Evolutionary conservation across 2,797 vertebrate species (phyloP).

Genomic region (Manis crassicaudata): DNA sequence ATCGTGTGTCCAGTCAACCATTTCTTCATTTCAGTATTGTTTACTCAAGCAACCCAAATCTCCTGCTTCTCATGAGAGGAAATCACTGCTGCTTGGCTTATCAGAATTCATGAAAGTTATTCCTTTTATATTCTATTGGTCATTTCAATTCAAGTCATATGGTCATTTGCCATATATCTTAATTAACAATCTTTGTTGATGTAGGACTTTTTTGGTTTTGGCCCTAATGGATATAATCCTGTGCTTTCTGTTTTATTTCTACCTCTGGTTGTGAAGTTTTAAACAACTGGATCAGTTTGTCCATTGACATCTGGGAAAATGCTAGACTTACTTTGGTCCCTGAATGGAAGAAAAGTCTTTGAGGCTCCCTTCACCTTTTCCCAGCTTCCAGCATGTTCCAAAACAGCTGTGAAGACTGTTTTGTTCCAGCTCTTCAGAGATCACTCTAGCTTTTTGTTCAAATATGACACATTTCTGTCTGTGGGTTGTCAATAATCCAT

Average conservation of each 20-base stretch:
- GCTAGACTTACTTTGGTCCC: conserved; percentile 45
- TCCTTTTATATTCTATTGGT: neutral
- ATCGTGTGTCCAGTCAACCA: neutral
- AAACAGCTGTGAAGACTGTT: conserved; percentile 52
- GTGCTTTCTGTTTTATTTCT: conserved; percentile 4
- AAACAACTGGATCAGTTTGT: conserved; percentile 52
- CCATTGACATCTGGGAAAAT: conserved; percentile 70
- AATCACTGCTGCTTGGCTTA: neutral
- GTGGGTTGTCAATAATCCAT: neutral
- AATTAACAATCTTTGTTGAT: neutral
- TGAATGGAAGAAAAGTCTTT: conserved; percentile 64
- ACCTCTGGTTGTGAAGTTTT: conserved; percentile 33
- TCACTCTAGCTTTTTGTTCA: conserved; percentile 17
- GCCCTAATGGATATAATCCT: neutral
- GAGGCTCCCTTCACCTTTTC: conserved; percentile 56
- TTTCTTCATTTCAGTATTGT: neutral
- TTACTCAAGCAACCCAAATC: conserved; percentile 29
- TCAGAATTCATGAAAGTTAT: neutral
- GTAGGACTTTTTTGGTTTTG: neutral
- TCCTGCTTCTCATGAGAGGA: neutral
- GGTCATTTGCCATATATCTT: neutral
- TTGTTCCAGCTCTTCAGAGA: conserved; percentile 36
- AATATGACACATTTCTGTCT: neutral
- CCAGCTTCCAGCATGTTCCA: conserved; percentile 30
- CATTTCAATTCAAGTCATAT: neutral